phyloP scores from a whole-genome alignment of 2,113 vertebrate genomes.

The Elephantulus edwardii region DNA sequence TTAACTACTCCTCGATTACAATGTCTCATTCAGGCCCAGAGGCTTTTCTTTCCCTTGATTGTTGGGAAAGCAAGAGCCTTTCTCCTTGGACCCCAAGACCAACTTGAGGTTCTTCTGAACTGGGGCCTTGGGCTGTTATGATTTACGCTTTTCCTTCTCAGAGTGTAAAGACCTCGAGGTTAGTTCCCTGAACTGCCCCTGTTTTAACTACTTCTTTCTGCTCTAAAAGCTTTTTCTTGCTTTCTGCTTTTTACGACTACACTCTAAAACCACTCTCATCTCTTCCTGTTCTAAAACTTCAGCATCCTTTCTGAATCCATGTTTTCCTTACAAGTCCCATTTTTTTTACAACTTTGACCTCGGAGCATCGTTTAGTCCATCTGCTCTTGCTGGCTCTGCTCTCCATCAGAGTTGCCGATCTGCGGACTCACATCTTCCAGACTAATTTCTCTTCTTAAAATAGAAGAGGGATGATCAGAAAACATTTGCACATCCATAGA shows the following conservation, averaged over 20 bases:
- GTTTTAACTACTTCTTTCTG: slow-evolving; percentile 52
- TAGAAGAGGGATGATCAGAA: slow-evolving; percentile 12
- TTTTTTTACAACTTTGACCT: slow-evolving; percentile 58
- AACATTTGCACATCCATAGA: not conserved
- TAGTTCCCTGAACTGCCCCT: not conserved
- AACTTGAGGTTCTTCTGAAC: not conserved
- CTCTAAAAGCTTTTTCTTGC: slow-evolving; percentile 67
- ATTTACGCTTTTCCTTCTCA: not conserved
- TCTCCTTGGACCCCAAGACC: not conserved
- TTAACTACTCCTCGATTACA: not conserved
- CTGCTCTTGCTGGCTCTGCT: slow-evolving; percentile 37
- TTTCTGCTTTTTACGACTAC: slow-evolving; percentile 60
- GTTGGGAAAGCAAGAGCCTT: not conserved
- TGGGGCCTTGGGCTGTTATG: not conserved
- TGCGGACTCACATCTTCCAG: not conserved
- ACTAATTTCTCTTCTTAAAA: slow-evolving; percentile 15
- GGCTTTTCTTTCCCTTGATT: not conserved
- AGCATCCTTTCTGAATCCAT: slow-evolving; percentile 45
- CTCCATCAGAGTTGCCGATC: not conserved
- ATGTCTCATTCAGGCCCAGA: not conserved
- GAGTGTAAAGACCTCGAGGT: not conserved
- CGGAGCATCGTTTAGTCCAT: slow-evolving; percentile 9
- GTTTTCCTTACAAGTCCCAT: slow-evolving; percentile 54
- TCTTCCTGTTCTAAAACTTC: slow-evolving; percentile 58
- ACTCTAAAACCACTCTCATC: slow-evolving; percentile 64